A percentile compares a stretch with the other conserved stretches of the same genome.
Conservation (phyloP, 1,140 invertebrate species). For the Orchesella cincta region DNA sequence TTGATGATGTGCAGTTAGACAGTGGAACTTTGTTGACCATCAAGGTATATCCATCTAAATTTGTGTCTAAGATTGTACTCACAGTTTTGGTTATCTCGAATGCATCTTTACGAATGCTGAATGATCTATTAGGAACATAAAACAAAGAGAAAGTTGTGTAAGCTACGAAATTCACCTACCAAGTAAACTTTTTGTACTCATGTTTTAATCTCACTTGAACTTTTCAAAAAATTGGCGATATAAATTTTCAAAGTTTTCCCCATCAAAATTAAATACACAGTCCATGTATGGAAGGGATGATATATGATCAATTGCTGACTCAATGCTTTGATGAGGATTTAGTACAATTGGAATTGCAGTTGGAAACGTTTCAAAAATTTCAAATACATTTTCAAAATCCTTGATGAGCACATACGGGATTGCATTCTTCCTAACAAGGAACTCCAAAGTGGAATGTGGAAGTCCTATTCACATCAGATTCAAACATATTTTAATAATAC, state of each 20-base stretch:
- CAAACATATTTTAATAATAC: too few species aligned
- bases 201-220: not conserved
- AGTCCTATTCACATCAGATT: too few species aligned
- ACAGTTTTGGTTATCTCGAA: not conserved
- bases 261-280: constrained; percentile 15
- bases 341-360: not conserved
- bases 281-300: not conserved
- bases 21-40: constrained; percentile 3
- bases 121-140: not conserved
- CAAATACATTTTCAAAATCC: not conserved
- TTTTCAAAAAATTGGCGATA: not conserved
- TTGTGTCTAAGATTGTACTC: not conserved
- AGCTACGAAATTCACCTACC: too few species aligned
- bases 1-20: too few species aligned
- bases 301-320: not conserved
- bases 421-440: not conserved
- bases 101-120: not conserved
- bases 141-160: too few species aligned
- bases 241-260: not conserved
- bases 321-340: not conserved
- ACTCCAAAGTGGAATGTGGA: not conserved
- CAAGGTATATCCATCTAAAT: not conserved
- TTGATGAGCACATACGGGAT: not conserved
- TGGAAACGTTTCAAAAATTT: not conserved
- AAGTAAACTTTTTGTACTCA: too few species aligned